A percentile compares a stretch with the other conserved stretches of the same genome.
These are phyloP conservation scores for Styela clava DNA, from an alignment of 23 tunicate species.

Conservation along the genomic window DNA sequence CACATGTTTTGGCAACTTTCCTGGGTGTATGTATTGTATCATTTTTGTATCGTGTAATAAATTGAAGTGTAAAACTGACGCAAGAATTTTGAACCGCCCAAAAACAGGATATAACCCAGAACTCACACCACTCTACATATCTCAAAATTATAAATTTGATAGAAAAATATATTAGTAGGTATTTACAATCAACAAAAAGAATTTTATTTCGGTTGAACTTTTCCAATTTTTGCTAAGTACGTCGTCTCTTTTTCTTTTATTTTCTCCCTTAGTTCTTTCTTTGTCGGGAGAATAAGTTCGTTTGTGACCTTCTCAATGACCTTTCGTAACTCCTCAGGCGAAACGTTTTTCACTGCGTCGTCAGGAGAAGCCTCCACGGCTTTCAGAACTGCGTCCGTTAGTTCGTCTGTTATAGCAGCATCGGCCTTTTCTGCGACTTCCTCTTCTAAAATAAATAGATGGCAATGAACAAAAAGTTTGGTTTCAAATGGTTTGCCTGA, in stretches of 20 bases:
- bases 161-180: too few species aligned
- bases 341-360: conserved; percentile 41
- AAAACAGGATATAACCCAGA: too few species aligned
- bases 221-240: conserved; percentile 53
- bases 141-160: too few species aligned
- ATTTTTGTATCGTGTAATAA: too few species aligned
- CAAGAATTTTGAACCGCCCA: too few species aligned
- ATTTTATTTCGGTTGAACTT: conserved; percentile 52
- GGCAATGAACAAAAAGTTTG: too few species aligned
- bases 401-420: conserved; percentile 19
- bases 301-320: conserved; percentile 56
- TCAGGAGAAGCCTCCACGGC: conserved; percentile 43
- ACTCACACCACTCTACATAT: too few species aligned
- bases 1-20: too few species aligned
- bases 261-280: conserved; percentile 50
- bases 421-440: conserved; percentile 14
- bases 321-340: conserved; percentile 50
- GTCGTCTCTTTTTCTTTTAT: conserved; percentile 62
- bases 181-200: too few species aligned
- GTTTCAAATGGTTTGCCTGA: too few species aligned
- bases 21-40: too few species aligned
- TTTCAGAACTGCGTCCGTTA: conserved; percentile 61
- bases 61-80: too few species aligned
- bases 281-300: conserved; percentile 65
- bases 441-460: conserved; percentile 9